phyloP scores from a whole-genome alignment of 2,888 invertebrate genomes.

The Hybos culiciformis region DNA sequence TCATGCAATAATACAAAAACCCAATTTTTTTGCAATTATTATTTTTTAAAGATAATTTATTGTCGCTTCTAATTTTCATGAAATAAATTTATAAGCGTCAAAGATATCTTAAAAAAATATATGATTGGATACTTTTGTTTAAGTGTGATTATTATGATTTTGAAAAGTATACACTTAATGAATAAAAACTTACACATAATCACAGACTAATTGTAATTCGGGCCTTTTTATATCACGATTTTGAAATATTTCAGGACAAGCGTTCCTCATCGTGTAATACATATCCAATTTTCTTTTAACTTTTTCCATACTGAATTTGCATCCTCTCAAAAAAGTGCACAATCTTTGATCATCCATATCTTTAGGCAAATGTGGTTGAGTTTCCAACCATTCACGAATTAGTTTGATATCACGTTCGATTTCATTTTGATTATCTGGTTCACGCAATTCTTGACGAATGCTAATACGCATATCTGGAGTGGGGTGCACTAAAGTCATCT shows the following conservation, averaged over 20 bases:
- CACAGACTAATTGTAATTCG: conserved; percentile 55
- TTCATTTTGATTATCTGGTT: conserved; percentile 41
- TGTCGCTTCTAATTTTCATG: too few species aligned
- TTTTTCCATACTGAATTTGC: conserved; percentile 76
- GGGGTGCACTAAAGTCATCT: conserved; percentile 51
- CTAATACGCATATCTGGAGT: conserved; percentile 50
- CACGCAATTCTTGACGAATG: conserved; percentile 56
- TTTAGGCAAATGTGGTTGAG: conserved; percentile 52
- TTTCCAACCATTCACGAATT: conserved; percentile 53
- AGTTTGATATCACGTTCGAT: conserved; percentile 45
- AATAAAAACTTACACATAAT: conserved; percentile 47
- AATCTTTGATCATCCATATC: conserved; percentile 61
- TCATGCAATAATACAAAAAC: too few species aligned
- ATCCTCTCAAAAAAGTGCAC: conserved; percentile 69
- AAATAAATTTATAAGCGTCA: too few species aligned
- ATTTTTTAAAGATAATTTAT: too few species aligned
- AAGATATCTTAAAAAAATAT: too few species aligned
- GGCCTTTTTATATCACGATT: conserved; percentile 60
- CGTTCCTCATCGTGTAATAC: conserved; percentile 75
- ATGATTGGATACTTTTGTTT: too few species aligned
- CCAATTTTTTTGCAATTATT: too few species aligned
- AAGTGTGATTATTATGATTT: not conserved
- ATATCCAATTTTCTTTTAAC: conserved; percentile 74
- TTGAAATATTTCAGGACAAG: conserved; percentile 68
- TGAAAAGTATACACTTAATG: not conserved